Conservation (phyloP, 2,797 vertebrate species). For the Apogon talboti region DNA sequence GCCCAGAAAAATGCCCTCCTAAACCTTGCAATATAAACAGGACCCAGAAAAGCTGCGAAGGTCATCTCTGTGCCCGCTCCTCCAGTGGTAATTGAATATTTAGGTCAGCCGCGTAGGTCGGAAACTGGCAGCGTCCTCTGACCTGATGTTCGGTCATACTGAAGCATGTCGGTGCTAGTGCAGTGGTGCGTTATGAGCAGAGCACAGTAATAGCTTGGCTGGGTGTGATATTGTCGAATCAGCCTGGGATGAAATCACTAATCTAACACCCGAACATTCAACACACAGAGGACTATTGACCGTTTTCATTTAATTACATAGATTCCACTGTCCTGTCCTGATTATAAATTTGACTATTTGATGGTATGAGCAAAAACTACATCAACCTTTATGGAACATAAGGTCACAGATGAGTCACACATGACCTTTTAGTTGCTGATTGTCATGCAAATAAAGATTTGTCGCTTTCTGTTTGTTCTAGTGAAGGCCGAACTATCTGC, state of each 20-base stretch:
- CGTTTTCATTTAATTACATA: constrained; percentile 6
- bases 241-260: constrained; percentile 24
- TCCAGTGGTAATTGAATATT: constrained; percentile 10
- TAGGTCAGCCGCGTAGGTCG: background rate
- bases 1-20: background rate
- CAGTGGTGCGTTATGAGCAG: constrained; percentile 27
- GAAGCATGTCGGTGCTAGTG: constrained; percentile 25
- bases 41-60: background rate
- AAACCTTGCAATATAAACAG: background rate
- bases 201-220: constrained; percentile 25
- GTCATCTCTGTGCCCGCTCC: background rate
- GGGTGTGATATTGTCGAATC: constrained; percentile 18
- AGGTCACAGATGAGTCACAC: too few relatives aligned
- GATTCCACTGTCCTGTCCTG: constrained; percentile 9
- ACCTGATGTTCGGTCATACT: constrained; percentile 12
- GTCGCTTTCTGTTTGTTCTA: too few relatives aligned
- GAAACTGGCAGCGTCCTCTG: constrained; percentile 12
- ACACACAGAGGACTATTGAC: constrained; percentile 14
- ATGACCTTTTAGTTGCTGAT: background rate
- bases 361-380: background rate
- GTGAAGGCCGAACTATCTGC: too few relatives aligned
- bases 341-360: background rate
- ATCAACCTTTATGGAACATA: background rate
- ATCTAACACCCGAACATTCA: constrained; percentile 32
- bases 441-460: background rate